These are phyloP conservation scores for Lepidostoma basale DNA, from an alignment of 1,140 invertebrate genomes.

Conservation along the genomic window DNA sequence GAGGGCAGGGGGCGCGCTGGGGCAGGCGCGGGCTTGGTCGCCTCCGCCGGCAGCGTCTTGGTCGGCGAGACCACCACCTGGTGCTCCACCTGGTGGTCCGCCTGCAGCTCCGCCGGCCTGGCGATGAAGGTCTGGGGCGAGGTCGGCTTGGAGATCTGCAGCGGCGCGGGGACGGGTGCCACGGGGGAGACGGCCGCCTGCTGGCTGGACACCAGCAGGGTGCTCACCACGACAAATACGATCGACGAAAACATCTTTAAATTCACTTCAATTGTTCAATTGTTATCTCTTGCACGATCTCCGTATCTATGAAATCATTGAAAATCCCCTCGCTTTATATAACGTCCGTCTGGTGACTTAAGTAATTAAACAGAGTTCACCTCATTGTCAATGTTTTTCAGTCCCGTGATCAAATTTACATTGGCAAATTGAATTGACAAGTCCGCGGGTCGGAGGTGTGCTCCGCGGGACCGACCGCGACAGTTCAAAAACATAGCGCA, in stretches of 20 bases:
- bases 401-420: constrained; percentile 41
- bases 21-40: background rate
- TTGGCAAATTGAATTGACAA: constrained; percentile 42
- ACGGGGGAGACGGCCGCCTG: background rate
- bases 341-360: constrained; percentile 30
- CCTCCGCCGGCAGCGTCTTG: background rate
- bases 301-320: background rate
- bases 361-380: constrained; percentile 31
- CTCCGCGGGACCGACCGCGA: background rate
- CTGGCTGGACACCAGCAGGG: background rate
- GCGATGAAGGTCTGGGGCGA: background rate
- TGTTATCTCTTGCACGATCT: background rate
- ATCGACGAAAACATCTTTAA: constrained; percentile 7
- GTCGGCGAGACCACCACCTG: background rate
- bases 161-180: too few relatives aligned
- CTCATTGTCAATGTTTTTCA: constrained; percentile 19
- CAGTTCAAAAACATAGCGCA: constrained; percentile 16
- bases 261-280: background rate
- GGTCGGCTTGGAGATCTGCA: too few relatives aligned
- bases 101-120: background rate
- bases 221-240: constrained; percentile 15
- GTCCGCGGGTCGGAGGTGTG: constrained; percentile 21
- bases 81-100: background rate
- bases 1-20: background rate
- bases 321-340: constrained; percentile 32